Evolutionary conservation across 2,797 vertebrate genomes (phyloP), one percentile per base, ranked within the genome.

Genomic region (Danio kyathit): DNA sequence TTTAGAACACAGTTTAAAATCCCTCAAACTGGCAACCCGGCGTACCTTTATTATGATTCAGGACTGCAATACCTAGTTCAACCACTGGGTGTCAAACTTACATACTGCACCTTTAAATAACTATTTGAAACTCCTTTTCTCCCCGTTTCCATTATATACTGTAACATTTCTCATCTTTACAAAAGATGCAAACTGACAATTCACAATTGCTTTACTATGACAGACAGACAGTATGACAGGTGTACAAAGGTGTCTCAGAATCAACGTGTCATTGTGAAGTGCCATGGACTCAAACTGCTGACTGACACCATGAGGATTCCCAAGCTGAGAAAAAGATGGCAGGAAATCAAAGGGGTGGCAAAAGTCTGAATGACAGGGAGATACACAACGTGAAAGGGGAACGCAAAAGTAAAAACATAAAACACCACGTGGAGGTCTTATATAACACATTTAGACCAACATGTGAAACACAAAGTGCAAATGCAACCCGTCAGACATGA

Each of bases 221-320:
- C 76, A 86, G 88, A 91, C 89, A 89, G 89, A 66, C 87, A 83
- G 87, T 90, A 82, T 89, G 92, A 92, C 91, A 90, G 88, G 89
- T 89, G 88, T 84, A 93, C 90, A 93, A 91, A 92, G 88, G 89
- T 88, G 89, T 87, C 86, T 89, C 82, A 84, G 83, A 86, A 85
- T 14, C 73, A 88, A 84, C 82, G 60, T 86, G 88, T 88, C 79
- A 60, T 76, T 82, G 81, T 90, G 87, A 88, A 90, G 88, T 86
- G 88, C 89, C 89, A 91, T 91, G 83, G 85, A 87, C 81, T 82
- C 84, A 90, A 90, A 91, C 84, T 80, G 59, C 67, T 91, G 93
- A 93, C 79, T 93, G 92, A 91, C 88, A 71, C 86, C 81, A 85
- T 57, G 75, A 87, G 89, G 88, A 92, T 91, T 90, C 88, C 89